A percentile compares a stretch with the other conserved stretches of the same genome.
Conservation (phyloP, 1,140 invertebrate genomes). For the Dendrolimus kikuchii region DNA sequence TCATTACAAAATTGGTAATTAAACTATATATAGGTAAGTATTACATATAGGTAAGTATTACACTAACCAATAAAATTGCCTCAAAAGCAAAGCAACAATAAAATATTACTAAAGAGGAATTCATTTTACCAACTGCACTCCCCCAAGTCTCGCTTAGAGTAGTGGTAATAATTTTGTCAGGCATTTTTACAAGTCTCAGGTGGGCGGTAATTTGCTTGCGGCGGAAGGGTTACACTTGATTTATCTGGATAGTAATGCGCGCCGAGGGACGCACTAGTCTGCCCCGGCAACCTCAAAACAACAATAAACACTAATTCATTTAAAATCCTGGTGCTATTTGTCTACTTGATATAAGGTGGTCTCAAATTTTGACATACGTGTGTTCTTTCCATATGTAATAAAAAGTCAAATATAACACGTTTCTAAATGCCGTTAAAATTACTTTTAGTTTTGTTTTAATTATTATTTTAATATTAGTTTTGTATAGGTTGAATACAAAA, state of each 20-base stretch:
- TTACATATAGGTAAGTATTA: too few species aligned
- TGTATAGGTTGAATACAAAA: too few species aligned
- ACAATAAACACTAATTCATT: conserved; percentile 46
- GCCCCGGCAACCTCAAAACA: conserved; percentile 17
- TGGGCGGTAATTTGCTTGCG: conserved; percentile 62
- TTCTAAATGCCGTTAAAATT: too few species aligned
- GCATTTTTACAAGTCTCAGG: conserved; percentile 66
- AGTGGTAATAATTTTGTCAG: conserved; percentile 40
- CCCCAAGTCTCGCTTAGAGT: conserved; percentile 7
- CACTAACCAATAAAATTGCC: too few species aligned
- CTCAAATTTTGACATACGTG: background rate
- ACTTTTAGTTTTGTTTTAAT: too few species aligned
- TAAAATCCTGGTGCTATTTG: conserved; percentile 25
- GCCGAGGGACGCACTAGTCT: conserved; percentile 44
- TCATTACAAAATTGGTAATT: too few species aligned
- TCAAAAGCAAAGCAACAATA: too few species aligned
- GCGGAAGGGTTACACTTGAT: conserved; percentile 61
- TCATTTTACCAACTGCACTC: conserved; percentile 2
- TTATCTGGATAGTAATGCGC: conserved; percentile 48
- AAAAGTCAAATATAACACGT: too few species aligned
- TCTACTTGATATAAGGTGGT: conserved; percentile 12
- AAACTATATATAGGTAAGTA: too few species aligned
- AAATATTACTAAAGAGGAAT: background rate
- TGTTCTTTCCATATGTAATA: too few species aligned
- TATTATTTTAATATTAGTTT: too few species aligned